Conservation (phyloP, 2,113 vertebrate genomes). For the Varanus komodoensis region DNA sequence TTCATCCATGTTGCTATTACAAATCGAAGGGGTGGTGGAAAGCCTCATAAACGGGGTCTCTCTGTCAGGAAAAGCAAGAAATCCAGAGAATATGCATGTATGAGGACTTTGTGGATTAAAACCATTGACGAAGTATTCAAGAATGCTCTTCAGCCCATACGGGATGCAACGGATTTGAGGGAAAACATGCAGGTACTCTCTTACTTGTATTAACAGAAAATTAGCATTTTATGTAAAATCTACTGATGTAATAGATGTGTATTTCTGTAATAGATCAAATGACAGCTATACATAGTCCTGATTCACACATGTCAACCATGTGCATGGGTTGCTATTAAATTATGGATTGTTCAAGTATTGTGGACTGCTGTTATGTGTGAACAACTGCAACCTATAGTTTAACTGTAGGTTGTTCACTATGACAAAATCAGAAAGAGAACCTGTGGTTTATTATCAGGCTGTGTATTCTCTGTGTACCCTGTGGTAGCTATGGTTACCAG, state of each 20-base stretch:
- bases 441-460: no score
- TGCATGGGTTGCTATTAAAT: no score
- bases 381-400: no score
- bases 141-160: conserved; percentile 88
- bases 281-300: neutral
- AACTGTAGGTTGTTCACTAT: no score
- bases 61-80: conserved; percentile 95
- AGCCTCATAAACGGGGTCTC: conserved; percentile 95
- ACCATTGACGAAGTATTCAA: conserved; percentile 95
- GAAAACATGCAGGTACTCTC: conserved; percentile 96
- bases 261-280: neutral
- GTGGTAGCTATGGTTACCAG: no score
- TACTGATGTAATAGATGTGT: conserved; percentile 26
- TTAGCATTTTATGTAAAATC: neutral
- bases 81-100: conserved; percentile 92
- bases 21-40: conserved; percentile 95
- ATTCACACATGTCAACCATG: no score
- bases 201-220: conserved; percentile 1
- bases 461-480: no score
- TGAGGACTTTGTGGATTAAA: conserved; percentile 95
- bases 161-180: conserved; percentile 95
- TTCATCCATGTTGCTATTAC: conserved; percentile 98
- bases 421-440: no score
- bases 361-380: no score
- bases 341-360: no score